These are phyloP conservation scores for Heliconius hewitsoni DNA, from an alignment of 1,140 invertebrate genomes.

Conservation along the genomic window DNA sequence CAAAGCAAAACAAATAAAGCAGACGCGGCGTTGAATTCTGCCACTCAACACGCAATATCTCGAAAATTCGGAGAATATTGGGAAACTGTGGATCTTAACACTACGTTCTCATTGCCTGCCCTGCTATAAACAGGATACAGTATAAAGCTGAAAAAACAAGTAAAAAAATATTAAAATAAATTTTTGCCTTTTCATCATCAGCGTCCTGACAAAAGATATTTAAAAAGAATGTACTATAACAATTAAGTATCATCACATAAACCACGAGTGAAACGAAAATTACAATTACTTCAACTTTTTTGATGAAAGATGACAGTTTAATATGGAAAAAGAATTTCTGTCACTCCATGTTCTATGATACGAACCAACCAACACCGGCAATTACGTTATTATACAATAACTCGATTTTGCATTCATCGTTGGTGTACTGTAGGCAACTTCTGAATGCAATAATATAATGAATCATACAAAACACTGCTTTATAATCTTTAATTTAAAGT, in stretches of 20 bases:
- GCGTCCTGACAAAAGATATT: background rate
- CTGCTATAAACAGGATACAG: too few relatives aligned
- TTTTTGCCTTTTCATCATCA: too few relatives aligned
- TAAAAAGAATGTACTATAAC: background rate
- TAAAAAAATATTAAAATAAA: too few relatives aligned
- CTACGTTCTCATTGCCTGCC: too few relatives aligned
- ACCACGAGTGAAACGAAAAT: background rate
- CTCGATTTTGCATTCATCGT: slow-evolving; percentile 33
- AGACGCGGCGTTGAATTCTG: too few relatives aligned
- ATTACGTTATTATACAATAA: slow-evolving; percentile 37
- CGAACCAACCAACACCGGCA: slow-evolving; percentile 19
- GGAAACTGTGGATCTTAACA: too few relatives aligned
- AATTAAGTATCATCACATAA: background rate
- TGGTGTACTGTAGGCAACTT: slow-evolving; percentile 26
- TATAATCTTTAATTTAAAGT: background rate
- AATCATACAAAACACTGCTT: background rate
- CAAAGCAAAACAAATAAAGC: too few relatives aligned
- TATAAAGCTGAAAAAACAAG: too few relatives aligned
- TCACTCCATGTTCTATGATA: slow-evolving; percentile 12
- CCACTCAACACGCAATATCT: too few relatives aligned
- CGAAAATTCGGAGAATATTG: too few relatives aligned
- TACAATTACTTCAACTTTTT: background rate
- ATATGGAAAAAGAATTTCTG: slow-evolving; percentile 18
- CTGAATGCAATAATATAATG: background rate
- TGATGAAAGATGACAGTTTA: slow-evolving; percentile 8